phyloP scores from a whole-genome alignment of 2,113 vertebrate genomes.

The Zosterops hypoxanthus region DNA sequence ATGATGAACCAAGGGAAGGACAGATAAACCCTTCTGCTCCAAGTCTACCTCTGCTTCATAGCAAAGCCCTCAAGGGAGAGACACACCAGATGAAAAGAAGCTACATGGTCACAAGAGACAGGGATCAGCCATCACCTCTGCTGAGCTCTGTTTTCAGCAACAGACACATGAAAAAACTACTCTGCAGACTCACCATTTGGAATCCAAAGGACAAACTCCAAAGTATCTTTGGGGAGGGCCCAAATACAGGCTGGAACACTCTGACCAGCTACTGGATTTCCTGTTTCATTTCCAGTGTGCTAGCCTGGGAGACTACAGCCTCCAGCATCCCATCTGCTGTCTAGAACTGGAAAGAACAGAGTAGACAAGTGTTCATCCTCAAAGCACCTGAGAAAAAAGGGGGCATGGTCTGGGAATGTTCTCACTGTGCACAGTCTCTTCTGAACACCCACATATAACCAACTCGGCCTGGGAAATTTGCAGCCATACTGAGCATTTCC shows the following conservation, averaged over 20 bases:
- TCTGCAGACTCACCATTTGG: neutral
- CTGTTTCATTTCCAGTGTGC: neutral
- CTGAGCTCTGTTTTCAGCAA: neutral
- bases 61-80: neutral
- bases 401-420: neutral
- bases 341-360: neutral
- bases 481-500: neutral
- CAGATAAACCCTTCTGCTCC: neutral
- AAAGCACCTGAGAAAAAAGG: neutral
- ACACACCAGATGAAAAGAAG: neutral
- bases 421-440: neutral
- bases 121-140: neutral
- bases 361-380: neutral
- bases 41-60: neutral
- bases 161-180: neutral
- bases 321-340: neutral
- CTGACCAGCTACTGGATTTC: neutral
- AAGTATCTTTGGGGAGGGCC: neutral
- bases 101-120: neutral
- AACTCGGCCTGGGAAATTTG: neutral
- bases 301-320: neutral
- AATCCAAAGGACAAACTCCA: neutral
- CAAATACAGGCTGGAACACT: neutral
- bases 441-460: neutral
- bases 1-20: neutral